These are phyloP conservation scores for Sclerurus mexicanus DNA, from an alignment of 2,113 vertebrate species.

Conservation along the genomic window DNA sequence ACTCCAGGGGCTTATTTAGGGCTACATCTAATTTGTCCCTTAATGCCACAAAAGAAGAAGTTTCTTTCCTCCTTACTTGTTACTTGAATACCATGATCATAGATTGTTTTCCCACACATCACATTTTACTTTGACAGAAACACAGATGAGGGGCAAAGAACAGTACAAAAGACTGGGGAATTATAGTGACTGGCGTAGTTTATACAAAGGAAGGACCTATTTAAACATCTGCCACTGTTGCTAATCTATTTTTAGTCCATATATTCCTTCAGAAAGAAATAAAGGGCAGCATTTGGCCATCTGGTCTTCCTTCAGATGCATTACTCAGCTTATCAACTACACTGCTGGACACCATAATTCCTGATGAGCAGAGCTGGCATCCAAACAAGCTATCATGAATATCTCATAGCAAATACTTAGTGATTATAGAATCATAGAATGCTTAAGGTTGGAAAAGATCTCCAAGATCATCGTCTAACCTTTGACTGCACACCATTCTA, in stretches of 20 bases:
- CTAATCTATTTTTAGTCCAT: not conserved
- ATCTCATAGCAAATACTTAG: not conserved
- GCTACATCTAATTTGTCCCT: not conserved
- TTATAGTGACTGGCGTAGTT: not conserved
- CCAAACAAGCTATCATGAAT: not conserved
- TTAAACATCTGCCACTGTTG: not conserved
- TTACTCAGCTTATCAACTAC: not conserved
- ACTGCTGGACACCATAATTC: not conserved
- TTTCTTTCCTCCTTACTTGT: not conserved
- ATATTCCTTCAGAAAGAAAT: not conserved
- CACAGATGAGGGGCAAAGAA: not conserved
- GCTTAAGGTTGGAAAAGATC: not conserved
- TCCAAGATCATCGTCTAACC: not conserved
- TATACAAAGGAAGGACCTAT: not conserved
- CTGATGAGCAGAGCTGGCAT: not conserved
- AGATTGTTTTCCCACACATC: not conserved
- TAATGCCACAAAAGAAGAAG: not conserved
- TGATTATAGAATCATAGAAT: not conserved
- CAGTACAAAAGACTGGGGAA: not conserved
- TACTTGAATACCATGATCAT: not conserved
- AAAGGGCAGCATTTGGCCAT: not conserved
- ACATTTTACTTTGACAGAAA: not conserved
- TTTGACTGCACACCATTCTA: not conserved
- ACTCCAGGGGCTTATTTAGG: not conserved
- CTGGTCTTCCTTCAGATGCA: not conserved